Conservation (phyloP, 2,113 vertebrate species). For the Todiramphus chloris region DNA sequence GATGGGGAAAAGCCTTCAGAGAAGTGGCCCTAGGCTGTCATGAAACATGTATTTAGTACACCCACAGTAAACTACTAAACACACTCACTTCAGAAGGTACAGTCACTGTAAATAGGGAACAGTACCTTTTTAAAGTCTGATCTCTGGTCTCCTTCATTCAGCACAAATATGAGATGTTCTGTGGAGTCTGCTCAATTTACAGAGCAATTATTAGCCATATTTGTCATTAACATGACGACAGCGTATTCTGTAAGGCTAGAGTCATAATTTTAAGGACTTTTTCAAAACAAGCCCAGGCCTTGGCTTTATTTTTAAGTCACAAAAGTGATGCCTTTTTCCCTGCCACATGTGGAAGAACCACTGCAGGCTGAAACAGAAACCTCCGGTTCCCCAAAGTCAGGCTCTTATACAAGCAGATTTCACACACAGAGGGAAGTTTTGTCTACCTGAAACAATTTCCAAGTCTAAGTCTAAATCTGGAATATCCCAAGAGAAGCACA, state of each 20-base stretch:
- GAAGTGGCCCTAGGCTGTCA: conserved; percentile 53
- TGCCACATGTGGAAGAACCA: neutral
- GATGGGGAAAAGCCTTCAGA: conserved; percentile 60
- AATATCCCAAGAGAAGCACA: conserved; percentile 35
- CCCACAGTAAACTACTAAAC: conserved; percentile 39
- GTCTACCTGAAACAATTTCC: conserved; percentile 46
- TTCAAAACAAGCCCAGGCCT: neutral
- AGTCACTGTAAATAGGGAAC: neutral
- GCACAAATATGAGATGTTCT: conserved; percentile 10
- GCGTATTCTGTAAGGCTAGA: neutral
- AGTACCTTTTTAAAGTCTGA: neutral
- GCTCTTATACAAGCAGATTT: neutral
- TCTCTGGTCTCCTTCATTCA: conserved; percentile 15
- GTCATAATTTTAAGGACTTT: neutral
- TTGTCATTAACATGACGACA: neutral
- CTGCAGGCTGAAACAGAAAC: neutral
- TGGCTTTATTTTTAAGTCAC: neutral
- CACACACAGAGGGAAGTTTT: neutral
- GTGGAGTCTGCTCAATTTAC: neutral
- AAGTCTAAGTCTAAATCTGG: conserved; percentile 19
- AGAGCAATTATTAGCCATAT: neutral
- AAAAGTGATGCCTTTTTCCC: neutral
- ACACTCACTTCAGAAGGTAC: conserved; percentile 15
- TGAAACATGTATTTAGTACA: conserved; percentile 57
- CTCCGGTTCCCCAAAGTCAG: neutral